Base-by-base conservation (phyloP, 2,113 vertebrate species). In the Microcebus griseorufus region DNA sequence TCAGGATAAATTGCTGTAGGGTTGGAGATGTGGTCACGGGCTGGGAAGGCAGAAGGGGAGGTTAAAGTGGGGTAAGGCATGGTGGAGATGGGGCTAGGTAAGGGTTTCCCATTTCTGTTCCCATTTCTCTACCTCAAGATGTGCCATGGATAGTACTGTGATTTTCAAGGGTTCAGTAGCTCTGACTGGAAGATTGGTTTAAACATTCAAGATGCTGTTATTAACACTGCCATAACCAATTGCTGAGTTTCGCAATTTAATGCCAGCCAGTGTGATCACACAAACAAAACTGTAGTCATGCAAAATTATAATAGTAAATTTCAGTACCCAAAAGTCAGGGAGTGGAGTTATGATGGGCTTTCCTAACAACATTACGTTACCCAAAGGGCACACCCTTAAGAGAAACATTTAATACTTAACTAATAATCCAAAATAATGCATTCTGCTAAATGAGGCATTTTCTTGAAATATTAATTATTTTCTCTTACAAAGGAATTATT, bases 221-320 rank as follows among this genome's bases (percentile, higher is more conserved):
- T 34, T 37, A 12, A 67, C 0, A 1, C 79, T 88, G 9, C 5
- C 34, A 4, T 64, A 39, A 7, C 51, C 84, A 85, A 48, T 53
- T 29, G 51, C n/a, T 48, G 42, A 32, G 18, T 60, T 78, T 51
- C 14, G 11, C 10, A 29, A 48, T 80, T 62, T 32, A 14, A 17
- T 84, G 60, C 48, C 67, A 94, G 70, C 53, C 89, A 29, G 1
- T 7, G 62, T 88, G 87, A 95, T 95, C 69, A 72, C 79, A 81
- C 34, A 39, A 17, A 1, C 53, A 80, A 93, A 95, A 70, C 9
- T n/a, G 72, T 48, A 53, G 69, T 78, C 64, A 4, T 88, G 32
- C 83, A 95, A 90, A 97, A 97, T 96, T 90, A 95, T 69, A 81
- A 29, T 32, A 37, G 58, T 81, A 87, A 81, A 97, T 97, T 94